Base-by-base conservation (phyloP, 2,797 vertebrate genomes). In the Trachops cirrhosus region DNA sequence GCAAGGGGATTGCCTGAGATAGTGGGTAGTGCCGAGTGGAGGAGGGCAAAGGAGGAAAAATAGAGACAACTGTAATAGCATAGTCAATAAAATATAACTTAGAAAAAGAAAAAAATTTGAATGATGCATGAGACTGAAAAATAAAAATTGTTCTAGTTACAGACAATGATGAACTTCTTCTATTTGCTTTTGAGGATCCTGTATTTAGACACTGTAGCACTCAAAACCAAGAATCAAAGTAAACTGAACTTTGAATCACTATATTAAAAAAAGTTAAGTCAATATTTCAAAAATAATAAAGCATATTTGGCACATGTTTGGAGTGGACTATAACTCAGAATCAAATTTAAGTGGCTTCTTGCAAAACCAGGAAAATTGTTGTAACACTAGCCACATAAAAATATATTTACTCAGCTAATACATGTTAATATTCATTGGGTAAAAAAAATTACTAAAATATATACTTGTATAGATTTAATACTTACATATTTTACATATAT, bases 331-430 rank as follows among this genome's bases (percentile, higher is more conserved):
- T 86, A 95, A 79, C 73, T 91, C 70, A 94, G 57, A 95, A 94
- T 96, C 71, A 95, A 93, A 95, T 91, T 71, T 86, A 97, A 97
- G 79, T 79, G 39, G 41, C 89, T 96, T 85, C 46, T 67, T 83
- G 19, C 88, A 26, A 94, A 92, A 34, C 50, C 37, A 46, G 34
- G 41, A 75, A 96, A 95, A 92, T 48, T 89, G 12, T 64, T 92
- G 82, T 41, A 89, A 92, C 3, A 83, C 14, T 64, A 83, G 46
- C 88, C n/a, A 96, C 52, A 77, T 10, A 95, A 89, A 95, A 52
- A 74, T 39, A 57, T 16, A 89, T 54, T 85, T 92, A 86, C 39
- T 84, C 62, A 78, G 9, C 5, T 94, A 91, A 82, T 64, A 87
- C 8, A 26, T 83, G 57, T 88, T 92, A 67, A 39, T 78, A 95